Conservation (phyloP, 1,140 invertebrate species). For the Leptinotarsa lineolata region DNA sequence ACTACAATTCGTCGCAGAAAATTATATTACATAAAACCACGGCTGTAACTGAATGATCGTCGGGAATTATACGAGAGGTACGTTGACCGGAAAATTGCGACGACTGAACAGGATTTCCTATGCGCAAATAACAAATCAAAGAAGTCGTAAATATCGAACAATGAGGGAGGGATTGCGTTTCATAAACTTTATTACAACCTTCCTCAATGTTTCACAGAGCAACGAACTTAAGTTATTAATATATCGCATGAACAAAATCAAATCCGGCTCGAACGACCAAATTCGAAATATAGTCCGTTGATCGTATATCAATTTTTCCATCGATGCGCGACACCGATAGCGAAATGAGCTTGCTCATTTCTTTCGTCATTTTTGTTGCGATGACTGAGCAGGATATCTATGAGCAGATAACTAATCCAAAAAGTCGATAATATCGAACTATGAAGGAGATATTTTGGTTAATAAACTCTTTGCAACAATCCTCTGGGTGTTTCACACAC, state of each 20-base stretch:
- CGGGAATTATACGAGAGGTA: conserved; percentile 2
- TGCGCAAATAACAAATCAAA: not conserved
- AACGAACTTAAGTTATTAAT: not conserved
- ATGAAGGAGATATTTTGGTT: too few species aligned
- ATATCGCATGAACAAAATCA: not conserved
- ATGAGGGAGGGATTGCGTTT: not conserved
- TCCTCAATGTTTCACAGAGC: not conserved
- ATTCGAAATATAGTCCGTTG: too few species aligned
- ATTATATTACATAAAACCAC: conserved; percentile 1
- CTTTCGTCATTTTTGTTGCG: too few species aligned
- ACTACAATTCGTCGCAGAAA: conserved; percentile 3
- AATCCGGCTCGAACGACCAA: not conserved
- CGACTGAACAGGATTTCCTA: conserved; percentile 3
- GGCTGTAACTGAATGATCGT: not conserved
- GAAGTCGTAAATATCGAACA: conserved; percentile 8
- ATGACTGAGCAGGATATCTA: too few species aligned
- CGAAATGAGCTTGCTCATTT: too few species aligned
- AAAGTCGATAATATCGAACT: too few species aligned
- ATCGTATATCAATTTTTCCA: too few species aligned
- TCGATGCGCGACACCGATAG: too few species aligned
- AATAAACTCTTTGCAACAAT: too few species aligned
- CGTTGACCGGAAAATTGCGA: conserved; percentile 5
- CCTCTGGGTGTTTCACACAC: too few species aligned
- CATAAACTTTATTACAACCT: conserved; percentile 3
- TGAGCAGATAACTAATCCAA: too few species aligned